These are phyloP conservation scores for Hepsetus odoe DNA, from an alignment of 2,113 vertebrate genomes.

Conservation along the genomic window DNA sequence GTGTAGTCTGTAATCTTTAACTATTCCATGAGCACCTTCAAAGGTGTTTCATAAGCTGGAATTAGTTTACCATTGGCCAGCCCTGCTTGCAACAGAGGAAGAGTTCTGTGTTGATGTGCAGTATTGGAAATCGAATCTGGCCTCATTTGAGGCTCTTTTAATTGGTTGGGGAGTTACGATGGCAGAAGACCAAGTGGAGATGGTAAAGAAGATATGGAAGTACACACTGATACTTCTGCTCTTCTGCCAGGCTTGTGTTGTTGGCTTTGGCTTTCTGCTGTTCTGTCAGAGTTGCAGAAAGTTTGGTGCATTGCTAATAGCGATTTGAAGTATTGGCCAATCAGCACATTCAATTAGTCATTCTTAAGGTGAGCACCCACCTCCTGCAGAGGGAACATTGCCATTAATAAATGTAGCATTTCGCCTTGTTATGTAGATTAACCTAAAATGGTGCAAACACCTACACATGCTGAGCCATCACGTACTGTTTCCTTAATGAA, in stretches of 20 bases:
- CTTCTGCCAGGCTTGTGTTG: conserved; percentile 4
- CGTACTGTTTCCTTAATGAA: conserved; percentile 3
- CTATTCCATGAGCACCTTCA: neutral
- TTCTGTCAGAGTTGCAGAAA: conserved; percentile 34
- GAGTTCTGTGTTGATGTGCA: conserved; percentile 12
- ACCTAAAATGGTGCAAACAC: conserved; percentile 22
- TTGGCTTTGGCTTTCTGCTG: conserved; percentile 24
- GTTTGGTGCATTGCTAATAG: conserved; percentile 39
- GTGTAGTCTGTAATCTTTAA: neutral
- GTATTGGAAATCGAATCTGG: conserved; percentile 50
- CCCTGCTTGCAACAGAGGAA: conserved; percentile 19
- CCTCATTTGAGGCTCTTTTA: conserved; percentile 47
- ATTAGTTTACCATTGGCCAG: neutral
- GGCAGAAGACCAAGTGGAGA: conserved; percentile 13
- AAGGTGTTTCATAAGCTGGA: neutral
- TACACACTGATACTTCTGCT: conserved; percentile 30
- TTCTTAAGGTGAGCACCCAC: conserved; percentile 26
- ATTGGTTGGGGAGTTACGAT: conserved; percentile 57
- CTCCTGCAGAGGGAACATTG: conserved; percentile 3
- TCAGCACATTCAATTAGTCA: conserved; percentile 62
- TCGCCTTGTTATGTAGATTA: conserved; percentile 33
- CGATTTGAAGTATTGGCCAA: conserved; percentile 43
- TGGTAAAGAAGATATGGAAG: conserved; percentile 27
- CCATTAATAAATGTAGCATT: conserved; percentile 34
- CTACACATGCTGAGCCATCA: conserved; percentile 33